Evolutionary conservation across 2,797 vertebrate genomes (phyloP).

Genomic region (Saguinus oedipus): DNA sequence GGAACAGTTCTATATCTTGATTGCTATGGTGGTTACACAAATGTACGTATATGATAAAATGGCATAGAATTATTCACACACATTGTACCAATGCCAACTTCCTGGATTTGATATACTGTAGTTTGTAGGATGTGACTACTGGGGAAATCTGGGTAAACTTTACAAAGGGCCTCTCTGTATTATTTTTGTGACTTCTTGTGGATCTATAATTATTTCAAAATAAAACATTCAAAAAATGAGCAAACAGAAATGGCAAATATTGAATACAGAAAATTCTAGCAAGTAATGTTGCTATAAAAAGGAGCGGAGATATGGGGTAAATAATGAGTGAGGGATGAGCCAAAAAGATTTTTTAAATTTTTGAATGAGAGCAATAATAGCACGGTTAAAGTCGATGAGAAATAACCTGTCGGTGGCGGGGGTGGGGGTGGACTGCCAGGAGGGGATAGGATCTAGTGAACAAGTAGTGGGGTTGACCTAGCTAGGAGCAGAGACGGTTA

Average conservation of each 20-base stretch:
- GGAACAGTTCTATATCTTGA: neutral
- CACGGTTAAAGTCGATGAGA: slow-evolving; percentile 33
- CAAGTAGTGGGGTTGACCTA: neutral
- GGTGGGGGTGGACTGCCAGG: neutral
- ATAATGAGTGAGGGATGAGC: neutral
- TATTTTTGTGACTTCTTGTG: slow-evolving; percentile 45
- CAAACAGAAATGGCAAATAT: neutral
- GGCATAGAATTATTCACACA: neutral
- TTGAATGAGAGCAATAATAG: slow-evolving; percentile 15
- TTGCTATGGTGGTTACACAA: neutral
- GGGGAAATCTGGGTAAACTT: neutral
- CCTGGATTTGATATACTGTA: neutral
- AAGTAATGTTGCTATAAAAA: slow-evolving; percentile 15
- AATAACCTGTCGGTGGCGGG: neutral
- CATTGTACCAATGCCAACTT: neutral
- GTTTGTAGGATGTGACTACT: neutral
- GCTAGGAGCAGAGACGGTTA: neutral
- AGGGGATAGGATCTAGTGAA: neutral
- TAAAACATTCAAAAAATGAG: neutral
- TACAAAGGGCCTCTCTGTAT: slow-evolving; percentile 37
- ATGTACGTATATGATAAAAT: neutral
- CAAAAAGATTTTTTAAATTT: neutral
- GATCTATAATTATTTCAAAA: slow-evolving; percentile 55
- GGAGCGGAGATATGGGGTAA: neutral
- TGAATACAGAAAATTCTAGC: neutral